Conservation (phyloP, 2,888 invertebrate genomes). For the Margaritifera margaritifera region DNA sequence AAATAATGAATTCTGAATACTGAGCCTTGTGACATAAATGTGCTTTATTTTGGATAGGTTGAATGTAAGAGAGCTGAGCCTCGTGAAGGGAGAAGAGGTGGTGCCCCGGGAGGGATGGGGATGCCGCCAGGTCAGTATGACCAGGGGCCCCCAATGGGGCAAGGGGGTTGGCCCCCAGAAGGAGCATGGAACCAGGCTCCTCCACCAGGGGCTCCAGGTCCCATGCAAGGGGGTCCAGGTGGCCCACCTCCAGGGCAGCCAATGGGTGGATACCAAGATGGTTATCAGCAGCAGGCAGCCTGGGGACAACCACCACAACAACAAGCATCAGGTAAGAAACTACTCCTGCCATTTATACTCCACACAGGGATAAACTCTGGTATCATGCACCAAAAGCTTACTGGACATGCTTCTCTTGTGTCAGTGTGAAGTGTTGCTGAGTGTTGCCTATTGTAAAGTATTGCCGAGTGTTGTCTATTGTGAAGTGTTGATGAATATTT, state of each 20-base stretch:
- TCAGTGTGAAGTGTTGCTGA: neutral
- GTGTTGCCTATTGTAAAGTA: neutral
- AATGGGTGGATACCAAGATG: constrained; percentile 10
- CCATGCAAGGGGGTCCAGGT: constrained; percentile 10
- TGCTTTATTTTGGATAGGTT: constrained; percentile 35
- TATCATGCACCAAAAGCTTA: neutral
- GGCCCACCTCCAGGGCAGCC: constrained; percentile 6
- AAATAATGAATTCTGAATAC: neutral
- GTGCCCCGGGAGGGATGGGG: constrained; percentile 14
- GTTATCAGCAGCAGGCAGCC: constrained; percentile 19
- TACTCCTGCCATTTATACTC: no score
- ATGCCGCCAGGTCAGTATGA: constrained; percentile 16
- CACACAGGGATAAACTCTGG: neutral
- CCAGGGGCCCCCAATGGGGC: constrained; percentile 13
- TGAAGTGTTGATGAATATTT: neutral
- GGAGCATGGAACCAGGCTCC: constrained; percentile 19
- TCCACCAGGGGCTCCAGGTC: constrained; percentile 18
- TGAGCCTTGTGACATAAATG: neutral
- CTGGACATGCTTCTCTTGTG: neutral
- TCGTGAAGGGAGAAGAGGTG: constrained; percentile 25
- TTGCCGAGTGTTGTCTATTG: no score
- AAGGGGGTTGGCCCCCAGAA: constrained; percentile 39
- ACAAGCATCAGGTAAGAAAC: constrained; percentile 5
- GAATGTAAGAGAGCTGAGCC: constrained; percentile 55
- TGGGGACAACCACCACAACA: constrained; percentile 16